phyloP scores from a whole-genome alignment of 2,888 invertebrate genomes.

The Synanthedon andrenaeformis region DNA sequence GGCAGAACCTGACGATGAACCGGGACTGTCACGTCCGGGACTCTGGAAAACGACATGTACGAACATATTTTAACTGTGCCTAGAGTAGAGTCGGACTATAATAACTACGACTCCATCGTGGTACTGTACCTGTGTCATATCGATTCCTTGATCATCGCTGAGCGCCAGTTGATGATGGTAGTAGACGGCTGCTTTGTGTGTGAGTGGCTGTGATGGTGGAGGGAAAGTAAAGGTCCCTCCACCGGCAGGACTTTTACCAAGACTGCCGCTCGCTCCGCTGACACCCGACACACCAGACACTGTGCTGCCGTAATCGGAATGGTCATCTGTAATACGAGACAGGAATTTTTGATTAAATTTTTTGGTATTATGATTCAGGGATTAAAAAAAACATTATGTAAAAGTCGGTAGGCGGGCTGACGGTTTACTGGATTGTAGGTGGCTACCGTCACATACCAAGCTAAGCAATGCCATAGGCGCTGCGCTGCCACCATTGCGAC shows the following conservation, averaged over 20 bases:
- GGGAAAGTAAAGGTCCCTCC: conserved; percentile 83
- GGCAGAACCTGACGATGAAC: conserved; percentile 87
- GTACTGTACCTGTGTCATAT: conserved; percentile 79
- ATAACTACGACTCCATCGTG: too few relatives aligned
- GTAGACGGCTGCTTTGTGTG: conserved; percentile 81
- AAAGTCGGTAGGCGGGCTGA: too few relatives aligned
- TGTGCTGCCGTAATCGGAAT: conserved; percentile 75
- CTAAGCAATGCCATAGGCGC: not conserved
- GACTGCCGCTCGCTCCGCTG: conserved; percentile 63
- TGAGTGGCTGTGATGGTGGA: conserved; percentile 76
- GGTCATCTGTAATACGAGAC: conserved; percentile 70
- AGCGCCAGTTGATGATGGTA: conserved; percentile 86
- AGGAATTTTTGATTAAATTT: not conserved
- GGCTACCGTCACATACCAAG: too few relatives aligned
- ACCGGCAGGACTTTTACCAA: conserved; percentile 74
- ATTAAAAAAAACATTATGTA: not conserved
- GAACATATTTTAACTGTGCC: not conserved
- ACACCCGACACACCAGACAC: conserved; percentile 71
- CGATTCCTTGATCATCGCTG: conserved; percentile 89
- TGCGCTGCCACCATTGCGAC: too few relatives aligned
- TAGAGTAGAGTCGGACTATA: not conserved
- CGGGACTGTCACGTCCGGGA: conserved; percentile 93
- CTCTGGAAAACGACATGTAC: conserved; percentile 64
- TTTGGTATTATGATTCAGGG: not conserved
- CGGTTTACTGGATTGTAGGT: too few relatives aligned